Base-by-base conservation (phyloP, 2,888 invertebrate species). In the Acanthoscelides obtectus region DNA sequence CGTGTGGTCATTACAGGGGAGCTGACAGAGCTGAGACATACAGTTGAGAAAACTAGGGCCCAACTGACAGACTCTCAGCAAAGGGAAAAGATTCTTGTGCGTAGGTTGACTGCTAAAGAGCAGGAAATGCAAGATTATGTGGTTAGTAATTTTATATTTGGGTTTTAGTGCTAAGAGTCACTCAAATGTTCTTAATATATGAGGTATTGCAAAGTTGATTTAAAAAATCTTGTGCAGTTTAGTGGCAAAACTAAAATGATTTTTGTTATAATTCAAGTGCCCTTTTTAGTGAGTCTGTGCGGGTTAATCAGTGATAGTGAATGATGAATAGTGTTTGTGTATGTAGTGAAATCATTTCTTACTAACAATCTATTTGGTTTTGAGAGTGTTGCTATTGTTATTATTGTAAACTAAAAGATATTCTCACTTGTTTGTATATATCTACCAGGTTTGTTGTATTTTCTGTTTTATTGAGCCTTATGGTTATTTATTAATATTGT, bases 101-200 rank as follows among this genome's bases (percentile, higher is more conserved):
- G 97, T 82, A 90, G 97, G 81, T 90, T 98, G 78, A 94, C 97
- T 74, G 94, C 95, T 77, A 98, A 98, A 87, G 98, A 98, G 84
- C 97, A 98, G 86, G 98, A 98, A 87, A 91, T 97, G 85, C 97
- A 98, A 87, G 97, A 98, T 87, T 96, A 94, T 88, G 92, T 94
- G 88, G 97, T 97, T 89, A 90, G 94, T 89, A 85, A 74, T 76
- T 73, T 72, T 74, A 75, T 45, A n/a, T 12, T 45, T 45, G 3
- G 17, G 5, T 45, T 45, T 45, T 45, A 6, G 12, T 45, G 45
- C 12, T 45, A 45, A 6, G 45, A 12, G 45, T 45, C 45, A 74
- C 80, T 82, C 82, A 84, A 84, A 84, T 84, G 84, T 84, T 84
- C 83, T 81, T 81, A 81, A 81, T 80, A 80, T 78, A 77, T 72